A percentile compares a stretch with the other conserved stretches of the same genome.
phyloP scores from a whole-genome alignment of 2,797 vertebrate genomes.

The Halcyon badia region DNA sequence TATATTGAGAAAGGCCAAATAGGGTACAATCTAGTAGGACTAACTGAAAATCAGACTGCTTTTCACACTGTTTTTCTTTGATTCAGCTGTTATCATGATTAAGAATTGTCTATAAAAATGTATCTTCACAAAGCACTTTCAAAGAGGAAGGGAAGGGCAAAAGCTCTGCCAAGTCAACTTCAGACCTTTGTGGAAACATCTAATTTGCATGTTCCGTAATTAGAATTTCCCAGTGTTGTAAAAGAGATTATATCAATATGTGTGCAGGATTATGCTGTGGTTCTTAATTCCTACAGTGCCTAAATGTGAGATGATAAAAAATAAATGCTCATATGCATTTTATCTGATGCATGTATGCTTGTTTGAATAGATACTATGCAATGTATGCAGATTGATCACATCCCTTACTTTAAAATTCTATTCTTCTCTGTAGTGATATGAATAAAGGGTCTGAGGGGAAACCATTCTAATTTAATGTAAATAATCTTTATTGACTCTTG shows the following conservation, averaged over 20 bases:
- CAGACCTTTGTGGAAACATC: neutral
- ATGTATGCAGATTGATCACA: rapidly evolving
- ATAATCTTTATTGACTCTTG: neutral
- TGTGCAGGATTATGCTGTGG: neutral
- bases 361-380: neutral
- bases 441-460: neutral
- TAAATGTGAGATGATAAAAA: neutral
- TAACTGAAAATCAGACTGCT: neutral
- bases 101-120: neutral
- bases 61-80: neutral
- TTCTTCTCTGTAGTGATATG: neutral
- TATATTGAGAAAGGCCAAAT: neutral
- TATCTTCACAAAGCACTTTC: neutral
- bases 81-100: neutral
- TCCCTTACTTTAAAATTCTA: neutral
- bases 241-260: neutral
- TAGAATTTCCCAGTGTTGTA: neutral
- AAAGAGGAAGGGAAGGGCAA: neutral
- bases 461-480: neutral
- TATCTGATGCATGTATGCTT: neutral
- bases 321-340: neutral
- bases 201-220: neutral
- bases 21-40: neutral
- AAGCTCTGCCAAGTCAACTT: neutral
- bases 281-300: neutral